Evolutionary conservation across 2,113 vertebrate genomes (phyloP).

Genomic region (Rafetus swinhoei): DNA sequence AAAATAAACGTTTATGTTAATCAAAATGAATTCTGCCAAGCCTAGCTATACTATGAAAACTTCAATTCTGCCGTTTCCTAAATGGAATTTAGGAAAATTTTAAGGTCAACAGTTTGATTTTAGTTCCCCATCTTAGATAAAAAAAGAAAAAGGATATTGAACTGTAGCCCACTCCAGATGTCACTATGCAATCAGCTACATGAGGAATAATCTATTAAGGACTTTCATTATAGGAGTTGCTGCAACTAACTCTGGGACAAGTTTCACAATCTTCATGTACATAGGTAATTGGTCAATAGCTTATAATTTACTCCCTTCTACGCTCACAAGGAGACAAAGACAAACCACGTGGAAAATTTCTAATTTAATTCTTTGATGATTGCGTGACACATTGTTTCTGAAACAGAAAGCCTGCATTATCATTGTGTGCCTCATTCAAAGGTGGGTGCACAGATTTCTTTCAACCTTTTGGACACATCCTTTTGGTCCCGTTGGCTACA

Average conservation of each 20-base stretch:
- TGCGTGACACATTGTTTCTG: neutral
- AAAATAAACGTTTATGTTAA: neutral
- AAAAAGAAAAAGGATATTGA: neutral
- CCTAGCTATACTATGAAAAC: neutral
- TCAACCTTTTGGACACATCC: rapidly evolving
- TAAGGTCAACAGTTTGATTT: neutral
- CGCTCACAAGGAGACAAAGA: neutral
- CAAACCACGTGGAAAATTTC: neutral
- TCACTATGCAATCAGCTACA: neutral
- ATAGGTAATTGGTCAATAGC: neutral
- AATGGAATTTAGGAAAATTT: neutral
- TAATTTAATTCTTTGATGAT: neutral
- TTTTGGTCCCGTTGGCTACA: neutral
- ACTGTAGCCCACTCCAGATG: neutral
- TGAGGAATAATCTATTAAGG: neutral
- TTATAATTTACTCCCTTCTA: neutral
- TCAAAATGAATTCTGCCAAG: neutral
- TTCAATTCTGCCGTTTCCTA: neutral
- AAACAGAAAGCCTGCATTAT: neutral
- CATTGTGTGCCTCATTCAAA: neutral
- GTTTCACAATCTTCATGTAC: neutral
- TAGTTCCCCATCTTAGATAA: neutral
- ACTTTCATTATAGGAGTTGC: neutral
- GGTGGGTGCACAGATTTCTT: neutral
- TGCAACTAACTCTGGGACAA: neutral